Base-by-base conservation (phyloP, 2,797 vertebrate genomes). In the Coilia nasus region DNA sequence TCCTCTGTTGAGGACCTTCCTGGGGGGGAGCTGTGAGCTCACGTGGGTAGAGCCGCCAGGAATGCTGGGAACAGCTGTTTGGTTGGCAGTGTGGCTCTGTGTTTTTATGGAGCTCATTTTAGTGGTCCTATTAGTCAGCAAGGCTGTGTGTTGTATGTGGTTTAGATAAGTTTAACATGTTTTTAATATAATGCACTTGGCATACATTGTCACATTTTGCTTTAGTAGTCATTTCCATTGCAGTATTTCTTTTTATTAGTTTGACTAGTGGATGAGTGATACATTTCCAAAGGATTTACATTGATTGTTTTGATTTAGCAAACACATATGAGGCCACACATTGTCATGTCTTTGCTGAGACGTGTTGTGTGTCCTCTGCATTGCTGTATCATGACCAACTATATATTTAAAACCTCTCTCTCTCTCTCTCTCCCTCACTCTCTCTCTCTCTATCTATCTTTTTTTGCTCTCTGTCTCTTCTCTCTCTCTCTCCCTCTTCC, bases 31-130 rank as follows among this genome's bases (percentile, higher is more conserved):
- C 31, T 35, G 25, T 19, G 71, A 7, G 19, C 71, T 44, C 31
- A 21, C 71, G 21, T 21, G 35, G 59, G 62, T 31, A 41, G 41
- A 47, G 25, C 15, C 59, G 57, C 9, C 71, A 64, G 82, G 82
- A 83, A 85, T 85, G 56, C 64, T 62, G 23, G 80, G 83, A 83
- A 83, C 86, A 87, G 82, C 86, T 87, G 86, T 47, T 5, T 81
- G 71, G 50, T 35, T 83, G 71, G 71, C 19, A 44, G 5, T 41
- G 23, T 28, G 71, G 12, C 31, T 9, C 50, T 14, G 28, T 35
- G 64, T 78, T 41, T 71, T 28, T 28, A 31, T 67, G 25, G 62
- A 10, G 7, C 0, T 2, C 9, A 14, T 7, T 31, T 31, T 28
- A 6, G 0, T 35, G 14, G 64, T 17, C 1, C 6, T 75, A 28